These are phyloP conservation scores for Eleginops maclovinus DNA, from an alignment of 2,113 vertebrate species.

Conservation along the genomic window DNA sequence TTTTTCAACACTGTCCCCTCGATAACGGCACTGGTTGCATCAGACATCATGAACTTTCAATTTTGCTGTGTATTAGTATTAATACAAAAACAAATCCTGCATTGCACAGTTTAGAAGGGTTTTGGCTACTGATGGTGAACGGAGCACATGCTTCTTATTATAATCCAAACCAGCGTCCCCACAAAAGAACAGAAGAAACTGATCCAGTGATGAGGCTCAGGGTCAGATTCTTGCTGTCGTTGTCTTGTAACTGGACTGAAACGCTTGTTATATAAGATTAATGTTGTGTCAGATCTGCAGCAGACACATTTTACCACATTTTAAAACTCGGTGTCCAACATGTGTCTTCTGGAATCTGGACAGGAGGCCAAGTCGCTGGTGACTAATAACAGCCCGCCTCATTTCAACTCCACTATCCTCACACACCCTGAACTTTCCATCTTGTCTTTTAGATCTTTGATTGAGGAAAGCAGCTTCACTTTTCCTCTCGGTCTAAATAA, in stretches of 20 bases:
- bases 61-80: no score
- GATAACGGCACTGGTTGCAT: no score
- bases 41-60: no score
- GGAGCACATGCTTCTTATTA: slow-evolving; percentile 21
- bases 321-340: slow-evolving; percentile 19
- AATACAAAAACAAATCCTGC: no score
- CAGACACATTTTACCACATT: slow-evolving; percentile 28
- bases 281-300: slow-evolving; percentile 32
- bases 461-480: background rate
- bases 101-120: no score
- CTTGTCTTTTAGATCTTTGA: slow-evolving; percentile 31
- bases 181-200: slow-evolving; percentile 6
- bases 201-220: slow-evolving; percentile 27
- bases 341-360: slow-evolving; percentile 33
- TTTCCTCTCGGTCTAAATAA: slow-evolving; percentile 67
- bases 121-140: no score
- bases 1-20: no score
- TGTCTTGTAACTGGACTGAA: slow-evolving; percentile 4
- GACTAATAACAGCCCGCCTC: slow-evolving; percentile 33
- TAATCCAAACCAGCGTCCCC: slow-evolving; percentile 23
- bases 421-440: slow-evolving; percentile 27
- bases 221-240: slow-evolving; percentile 11
- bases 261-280: slow-evolving; percentile 44
- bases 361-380: slow-evolving; percentile 7
- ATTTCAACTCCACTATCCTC: slow-evolving; percentile 35